Conservation (phyloP, 2,797 vertebrate genomes). For the Monodelphis domestica region DNA sequence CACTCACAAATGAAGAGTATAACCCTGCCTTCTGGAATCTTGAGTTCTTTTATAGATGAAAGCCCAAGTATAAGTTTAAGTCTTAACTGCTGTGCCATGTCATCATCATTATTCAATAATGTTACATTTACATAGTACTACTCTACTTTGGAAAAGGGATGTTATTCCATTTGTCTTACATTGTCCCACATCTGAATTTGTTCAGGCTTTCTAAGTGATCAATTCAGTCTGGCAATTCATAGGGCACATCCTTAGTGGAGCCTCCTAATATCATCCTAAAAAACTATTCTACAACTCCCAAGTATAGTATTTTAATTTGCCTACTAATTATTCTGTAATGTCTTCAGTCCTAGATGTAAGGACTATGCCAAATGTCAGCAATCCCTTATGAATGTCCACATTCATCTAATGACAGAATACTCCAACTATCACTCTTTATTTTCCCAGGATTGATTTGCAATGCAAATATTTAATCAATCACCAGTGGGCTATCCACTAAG, state of each 20-base stretch:
- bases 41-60: neutral
- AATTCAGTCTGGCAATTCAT: neutral
- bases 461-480: neutral
- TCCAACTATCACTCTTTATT: neutral
- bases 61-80: neutral
- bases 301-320: neutral
- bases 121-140: neutral
- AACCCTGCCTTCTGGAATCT: neutral
- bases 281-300: neutral
- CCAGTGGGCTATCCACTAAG: neutral
- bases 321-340: neutral
- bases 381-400: neutral
- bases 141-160: neutral
- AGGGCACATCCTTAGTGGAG: neutral
- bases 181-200: neutral
- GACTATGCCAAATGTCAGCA: neutral
- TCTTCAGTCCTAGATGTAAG: neutral
- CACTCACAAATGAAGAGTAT: neutral
- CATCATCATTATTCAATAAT: neutral
- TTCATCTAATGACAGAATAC: neutral
- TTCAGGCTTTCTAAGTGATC: neutral
- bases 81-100: neutral
- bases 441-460: neutral
- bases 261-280: neutral
- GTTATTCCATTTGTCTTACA: neutral